A percentile compares a stretch with the other conserved stretches of the same genome.
These are phyloP conservation scores for Myodes glareolus DNA, from an alignment of 2,113 vertebrate species.

Conservation along the genomic window DNA sequence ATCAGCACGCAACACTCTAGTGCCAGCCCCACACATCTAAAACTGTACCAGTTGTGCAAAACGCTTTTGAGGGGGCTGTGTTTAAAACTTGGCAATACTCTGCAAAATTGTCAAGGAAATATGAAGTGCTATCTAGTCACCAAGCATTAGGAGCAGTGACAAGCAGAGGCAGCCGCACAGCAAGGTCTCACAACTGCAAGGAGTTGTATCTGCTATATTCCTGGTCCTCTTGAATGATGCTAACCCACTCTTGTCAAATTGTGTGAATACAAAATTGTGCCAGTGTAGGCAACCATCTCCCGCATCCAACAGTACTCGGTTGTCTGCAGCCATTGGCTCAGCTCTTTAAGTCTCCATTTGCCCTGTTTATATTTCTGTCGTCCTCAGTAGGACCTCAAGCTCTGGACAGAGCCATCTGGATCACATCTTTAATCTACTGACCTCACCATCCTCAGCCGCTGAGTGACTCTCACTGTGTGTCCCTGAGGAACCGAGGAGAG, in stretches of 20 bases:
- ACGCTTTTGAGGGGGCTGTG: neutral
- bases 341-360: neutral
- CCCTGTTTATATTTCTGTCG: neutral
- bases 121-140: neutral
- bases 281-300: neutral
- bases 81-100: neutral
- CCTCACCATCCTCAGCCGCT: neutral
- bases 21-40: neutral
- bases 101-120: neutral
- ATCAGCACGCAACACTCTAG: neutral
- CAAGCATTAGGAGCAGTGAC: neutral
- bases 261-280: neutral
- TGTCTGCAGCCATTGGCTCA: neutral
- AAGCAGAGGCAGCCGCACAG: neutral
- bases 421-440: neutral
- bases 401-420: neutral
- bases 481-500: neutral
- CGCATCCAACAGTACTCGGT: fast-evolving
- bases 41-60: neutral
- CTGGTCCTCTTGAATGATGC: neutral
- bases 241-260: neutral
- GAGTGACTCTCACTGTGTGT: neutral
- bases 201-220: neutral
- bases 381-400: neutral
- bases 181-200: neutral